These are phyloP conservation scores for Synergus gifuensis DNA, from an alignment of 2,888 invertebrate species.

Conservation along the genomic window DNA sequence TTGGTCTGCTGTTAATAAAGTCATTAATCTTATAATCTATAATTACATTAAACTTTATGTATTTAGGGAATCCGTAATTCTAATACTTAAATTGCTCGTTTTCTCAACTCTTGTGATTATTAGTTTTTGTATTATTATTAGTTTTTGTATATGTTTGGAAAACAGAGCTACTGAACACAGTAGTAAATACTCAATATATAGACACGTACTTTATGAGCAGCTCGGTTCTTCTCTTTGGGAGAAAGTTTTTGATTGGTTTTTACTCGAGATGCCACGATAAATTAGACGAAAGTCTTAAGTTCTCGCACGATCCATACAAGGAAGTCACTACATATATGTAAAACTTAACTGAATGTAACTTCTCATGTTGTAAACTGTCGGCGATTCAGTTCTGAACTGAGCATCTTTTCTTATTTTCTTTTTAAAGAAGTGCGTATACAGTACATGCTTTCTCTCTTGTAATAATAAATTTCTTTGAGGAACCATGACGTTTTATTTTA, in stretches of 20 bases:
- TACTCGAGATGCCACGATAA: conserved; percentile 55
- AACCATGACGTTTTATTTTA: conserved; percentile 26
- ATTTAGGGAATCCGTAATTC: too few relatives aligned
- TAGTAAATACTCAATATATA: conserved; percentile 10
- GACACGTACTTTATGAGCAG: conserved; percentile 52
- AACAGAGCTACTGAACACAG: conserved; percentile 10
- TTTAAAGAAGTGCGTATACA: not conserved
- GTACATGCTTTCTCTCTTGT: conserved; percentile 24
- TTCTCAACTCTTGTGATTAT: too few relatives aligned
- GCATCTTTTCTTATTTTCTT: conserved; percentile 14
- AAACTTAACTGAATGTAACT: conserved; percentile 13
- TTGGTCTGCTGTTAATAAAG: too few relatives aligned
- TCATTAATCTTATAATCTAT: too few relatives aligned
- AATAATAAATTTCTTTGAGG: not conserved
- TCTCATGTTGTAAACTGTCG: conserved; percentile 2
- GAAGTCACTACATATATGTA: conserved; percentile 19
- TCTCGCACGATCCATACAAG: conserved; percentile 58
- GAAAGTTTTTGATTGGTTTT: conserved; percentile 68
- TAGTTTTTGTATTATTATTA: not conserved
- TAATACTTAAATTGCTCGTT: too few relatives aligned
- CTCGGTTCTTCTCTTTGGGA: conserved; percentile 59
- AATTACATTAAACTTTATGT: too few relatives aligned
- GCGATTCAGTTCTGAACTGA: conserved; percentile 4
- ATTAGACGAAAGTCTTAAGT: conserved; percentile 65
- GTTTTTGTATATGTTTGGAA: not conserved